Conservation (phyloP, 2,888 invertebrate species). For the Acanthosepion pharaonis region DNA sequence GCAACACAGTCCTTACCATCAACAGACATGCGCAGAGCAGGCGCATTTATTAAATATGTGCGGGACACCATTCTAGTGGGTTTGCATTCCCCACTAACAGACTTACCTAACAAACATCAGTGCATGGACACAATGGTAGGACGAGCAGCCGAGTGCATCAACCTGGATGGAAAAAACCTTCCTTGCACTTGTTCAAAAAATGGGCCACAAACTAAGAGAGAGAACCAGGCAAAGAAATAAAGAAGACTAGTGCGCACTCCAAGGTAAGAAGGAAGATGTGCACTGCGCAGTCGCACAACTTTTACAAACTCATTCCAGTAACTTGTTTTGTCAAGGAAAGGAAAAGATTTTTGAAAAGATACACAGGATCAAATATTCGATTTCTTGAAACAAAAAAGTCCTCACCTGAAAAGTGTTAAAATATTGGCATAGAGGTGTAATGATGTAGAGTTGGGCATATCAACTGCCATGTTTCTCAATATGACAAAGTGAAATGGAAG, state of each 20-base stretch:
- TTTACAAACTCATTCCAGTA: not conserved
- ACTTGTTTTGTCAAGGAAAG: no score
- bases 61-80: constrained; percentile 38
- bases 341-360: no score
- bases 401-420: not conserved
- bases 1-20: constrained; percentile 35
- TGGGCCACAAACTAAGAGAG: not conserved
- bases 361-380: no score
- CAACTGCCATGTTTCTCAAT: not conserved
- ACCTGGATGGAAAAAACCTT: not conserved
- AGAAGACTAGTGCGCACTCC: not conserved
- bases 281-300: constrained; percentile 33
- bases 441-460: not conserved
- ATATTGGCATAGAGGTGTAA: not conserved
- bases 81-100: not conserved
- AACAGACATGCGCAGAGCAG: constrained; percentile 45
- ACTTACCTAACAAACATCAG: constrained; percentile 33
- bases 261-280: not conserved
- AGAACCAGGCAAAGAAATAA: not conserved
- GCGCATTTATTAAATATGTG: constrained; percentile 39
- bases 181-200: not conserved
- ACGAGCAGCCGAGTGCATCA: not conserved
- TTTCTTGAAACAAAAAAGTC: no score
- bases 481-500: not conserved
- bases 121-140: not conserved